Evolutionary conservation across 2,797 vertebrate species (phyloP).

Genomic region (Telmatherina bonti): DNA sequence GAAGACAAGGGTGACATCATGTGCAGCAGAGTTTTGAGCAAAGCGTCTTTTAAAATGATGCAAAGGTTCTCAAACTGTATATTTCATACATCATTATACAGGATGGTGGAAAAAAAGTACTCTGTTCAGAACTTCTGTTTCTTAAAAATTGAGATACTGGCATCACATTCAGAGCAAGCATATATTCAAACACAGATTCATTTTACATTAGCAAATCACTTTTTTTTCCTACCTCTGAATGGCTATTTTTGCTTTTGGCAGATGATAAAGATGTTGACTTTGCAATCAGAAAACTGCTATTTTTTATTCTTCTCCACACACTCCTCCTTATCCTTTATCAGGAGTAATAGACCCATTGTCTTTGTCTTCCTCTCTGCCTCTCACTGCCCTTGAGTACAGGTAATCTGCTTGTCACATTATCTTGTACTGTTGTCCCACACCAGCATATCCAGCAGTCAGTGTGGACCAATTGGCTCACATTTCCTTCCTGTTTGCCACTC

Average conservation of each 20-base stretch:
- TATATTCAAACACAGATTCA: background rate
- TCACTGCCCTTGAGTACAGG: constrained; percentile 59
- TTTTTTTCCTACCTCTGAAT: background rate
- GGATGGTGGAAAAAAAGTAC: background rate
- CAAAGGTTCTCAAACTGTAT: no score
- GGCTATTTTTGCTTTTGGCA: background rate
- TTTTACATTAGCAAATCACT: background rate
- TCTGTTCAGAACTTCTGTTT: no score
- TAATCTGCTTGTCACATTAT: constrained; percentile 77
- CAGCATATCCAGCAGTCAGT: constrained; percentile 69
- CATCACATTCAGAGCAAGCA: background rate
- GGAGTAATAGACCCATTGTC: constrained; percentile 4
- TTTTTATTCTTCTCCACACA: background rate
- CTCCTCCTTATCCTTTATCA: background rate
- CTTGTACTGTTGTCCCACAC: constrained; percentile 57
- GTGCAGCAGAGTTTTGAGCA: no score
- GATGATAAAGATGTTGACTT: background rate
- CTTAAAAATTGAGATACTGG: background rate
- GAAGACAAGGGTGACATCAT: no score
- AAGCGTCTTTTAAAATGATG: no score
- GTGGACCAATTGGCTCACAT: constrained; percentile 73
- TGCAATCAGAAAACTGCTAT: background rate
- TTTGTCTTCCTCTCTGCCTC: constrained; percentile 15
- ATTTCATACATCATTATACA: no score
- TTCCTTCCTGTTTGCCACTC: constrained; percentile 82